Conservation (phyloP, 2,888 invertebrate species). For the Tillus elongatus region DNA sequence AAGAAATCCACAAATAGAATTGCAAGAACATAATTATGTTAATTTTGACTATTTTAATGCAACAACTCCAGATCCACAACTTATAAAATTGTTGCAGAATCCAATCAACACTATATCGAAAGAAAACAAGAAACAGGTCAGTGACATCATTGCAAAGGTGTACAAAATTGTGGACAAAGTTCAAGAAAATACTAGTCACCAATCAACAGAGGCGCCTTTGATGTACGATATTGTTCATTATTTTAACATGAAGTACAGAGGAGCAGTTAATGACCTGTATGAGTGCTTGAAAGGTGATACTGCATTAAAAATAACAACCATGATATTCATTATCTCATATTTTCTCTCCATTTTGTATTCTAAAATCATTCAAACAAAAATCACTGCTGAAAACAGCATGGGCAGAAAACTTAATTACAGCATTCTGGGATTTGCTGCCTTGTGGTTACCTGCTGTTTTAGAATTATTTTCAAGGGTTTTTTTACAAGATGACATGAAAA, state of each 20-base stretch:
- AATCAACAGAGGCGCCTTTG: constrained; percentile 13
- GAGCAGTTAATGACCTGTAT: constrained; percentile 13
- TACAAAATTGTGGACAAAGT: constrained; percentile 30
- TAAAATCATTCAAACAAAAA: constrained; percentile 26
- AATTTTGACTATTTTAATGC: constrained; percentile 15
- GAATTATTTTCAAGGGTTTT: constrained; percentile 32
- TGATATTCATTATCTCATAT: constrained; percentile 30
- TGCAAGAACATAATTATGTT: background rate
- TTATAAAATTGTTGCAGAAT: constrained; percentile 25
- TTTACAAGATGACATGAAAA: constrained; percentile 24
- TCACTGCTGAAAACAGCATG: constrained; percentile 18
- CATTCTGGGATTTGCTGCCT: constrained; percentile 24
- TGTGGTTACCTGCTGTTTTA: constrained; percentile 35
- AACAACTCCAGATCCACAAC: constrained; percentile 18
- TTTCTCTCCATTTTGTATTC: constrained; percentile 29
- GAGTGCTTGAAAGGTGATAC: constrained; percentile 18
- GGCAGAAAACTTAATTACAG: constrained; percentile 22
- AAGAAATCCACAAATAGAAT: too few species aligned
- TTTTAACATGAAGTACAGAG: constrained; percentile 17
- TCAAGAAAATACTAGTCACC: constrained; percentile 14
- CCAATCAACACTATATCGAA: constrained; percentile 26
- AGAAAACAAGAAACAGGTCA: constrained; percentile 25
- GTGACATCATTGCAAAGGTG: constrained; percentile 29
- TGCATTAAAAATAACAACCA: constrained; percentile 28
- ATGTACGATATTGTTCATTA: constrained; percentile 25